A percentile compares a stretch with the other conserved stretches of the same genome.
Conservation (phyloP, 37 sponge, comb jelly and placozoan species). For the Oscarella lobularis region DNA sequence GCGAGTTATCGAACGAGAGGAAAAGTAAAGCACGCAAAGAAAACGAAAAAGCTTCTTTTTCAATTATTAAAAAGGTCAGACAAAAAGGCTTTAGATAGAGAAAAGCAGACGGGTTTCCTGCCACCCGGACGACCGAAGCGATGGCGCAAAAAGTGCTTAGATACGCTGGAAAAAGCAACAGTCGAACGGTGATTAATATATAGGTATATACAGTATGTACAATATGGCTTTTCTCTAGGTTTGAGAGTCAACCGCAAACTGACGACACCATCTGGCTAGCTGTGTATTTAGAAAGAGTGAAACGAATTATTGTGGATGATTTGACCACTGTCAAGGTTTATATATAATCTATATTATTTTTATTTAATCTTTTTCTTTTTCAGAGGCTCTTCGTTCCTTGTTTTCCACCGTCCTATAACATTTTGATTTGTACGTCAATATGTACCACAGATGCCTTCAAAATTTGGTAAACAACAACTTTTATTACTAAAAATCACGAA, state of each 20-base stretch:
- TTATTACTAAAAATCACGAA: no score
- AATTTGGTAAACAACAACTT: slow-evolving; percentile 45
- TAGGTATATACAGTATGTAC: no score
- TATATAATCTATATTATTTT: neutral
- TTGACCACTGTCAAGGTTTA: neutral
- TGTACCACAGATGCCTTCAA: slow-evolving; percentile 41
- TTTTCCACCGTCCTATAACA: slow-evolving; percentile 54
- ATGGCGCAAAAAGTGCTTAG: neutral
- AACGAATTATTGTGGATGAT: neutral
- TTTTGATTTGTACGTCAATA: slow-evolving; percentile 43
- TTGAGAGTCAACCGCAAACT: neutral
- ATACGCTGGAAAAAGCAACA: neutral
- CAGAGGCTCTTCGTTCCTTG: slow-evolving; percentile 24
- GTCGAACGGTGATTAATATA: neutral
- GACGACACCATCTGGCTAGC: neutral
- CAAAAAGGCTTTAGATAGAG: neutral
- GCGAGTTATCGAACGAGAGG: slow-evolving; percentile 79
- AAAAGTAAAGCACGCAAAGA: no score
- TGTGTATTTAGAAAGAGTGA: neutral
- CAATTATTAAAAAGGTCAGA: slow-evolving; percentile 1
- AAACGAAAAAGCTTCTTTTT: no score
- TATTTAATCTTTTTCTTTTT: neutral
- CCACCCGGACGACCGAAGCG: neutral
- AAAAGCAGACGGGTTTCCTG: neutral
- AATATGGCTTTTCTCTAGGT: no score